phyloP scores from a whole-genome alignment of 2,797 vertebrate species.

The Labeo calbasu region DNA sequence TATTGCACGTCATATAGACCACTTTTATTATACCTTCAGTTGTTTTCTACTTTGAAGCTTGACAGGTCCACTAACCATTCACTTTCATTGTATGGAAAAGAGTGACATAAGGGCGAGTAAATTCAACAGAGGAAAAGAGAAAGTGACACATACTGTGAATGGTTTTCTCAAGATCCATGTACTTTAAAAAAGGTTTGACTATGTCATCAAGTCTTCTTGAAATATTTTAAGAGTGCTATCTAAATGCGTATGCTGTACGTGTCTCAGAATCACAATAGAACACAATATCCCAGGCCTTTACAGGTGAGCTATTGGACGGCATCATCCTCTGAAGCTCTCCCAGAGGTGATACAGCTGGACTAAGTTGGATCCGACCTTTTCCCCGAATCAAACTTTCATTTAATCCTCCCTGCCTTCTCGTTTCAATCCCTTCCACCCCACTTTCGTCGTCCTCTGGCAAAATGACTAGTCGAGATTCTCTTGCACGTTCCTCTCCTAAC shows the following conservation, averaged over 20 bases:
- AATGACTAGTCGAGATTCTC: constrained; percentile 68
- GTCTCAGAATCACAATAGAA: neutral
- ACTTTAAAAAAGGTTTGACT: neutral
- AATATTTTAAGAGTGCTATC: neutral
- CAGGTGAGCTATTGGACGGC: neutral
- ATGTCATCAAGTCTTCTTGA: neutral
- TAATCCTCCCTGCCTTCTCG: constrained; percentile 19
- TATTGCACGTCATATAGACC: no score
- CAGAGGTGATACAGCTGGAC: neutral
- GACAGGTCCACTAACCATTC: neutral
- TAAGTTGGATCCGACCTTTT: constrained; percentile 39
- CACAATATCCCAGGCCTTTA: neutral
- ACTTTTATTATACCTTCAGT: no score
- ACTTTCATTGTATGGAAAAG: neutral
- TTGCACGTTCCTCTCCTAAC: constrained; percentile 59
- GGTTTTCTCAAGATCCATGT: neutral
- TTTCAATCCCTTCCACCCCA: constrained; percentile 36
- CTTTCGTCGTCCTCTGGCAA: constrained; percentile 59
- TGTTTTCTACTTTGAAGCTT: neutral
- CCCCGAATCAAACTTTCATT: constrained; percentile 22
- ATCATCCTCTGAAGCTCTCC: constrained; percentile 11
- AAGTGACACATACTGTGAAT: neutral
- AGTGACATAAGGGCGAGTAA: neutral
- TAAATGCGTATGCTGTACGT: neutral
- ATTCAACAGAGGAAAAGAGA: neutral